Evolutionary conservation across 2,888 invertebrate genomes (phyloP), one percentile per base, ranked within the genome.

Genomic region (Drymonia ruficornis): DNA sequence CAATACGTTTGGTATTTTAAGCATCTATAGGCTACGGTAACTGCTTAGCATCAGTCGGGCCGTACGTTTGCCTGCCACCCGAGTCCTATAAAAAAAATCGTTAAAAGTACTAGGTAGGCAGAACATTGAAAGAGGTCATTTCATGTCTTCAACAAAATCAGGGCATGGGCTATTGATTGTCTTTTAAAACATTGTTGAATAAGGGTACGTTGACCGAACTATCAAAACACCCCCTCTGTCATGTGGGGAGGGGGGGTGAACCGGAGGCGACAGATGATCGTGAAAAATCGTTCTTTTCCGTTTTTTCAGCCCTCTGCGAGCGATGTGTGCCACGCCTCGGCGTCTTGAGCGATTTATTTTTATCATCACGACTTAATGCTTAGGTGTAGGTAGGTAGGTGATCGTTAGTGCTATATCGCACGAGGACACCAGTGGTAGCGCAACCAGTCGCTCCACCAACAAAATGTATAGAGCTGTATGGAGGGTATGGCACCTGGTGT

Each of bases 231-330:
- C 40, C 34, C 49, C 43, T 46, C 49, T 19, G 23, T 28, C 51
- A 6, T 40, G 23, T 50, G 46, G 19, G 61, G 51, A 55, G 23
- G 51, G 46, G 19, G 61, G 51, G 56, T 58, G 52, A 54, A 46
- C 44, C 56, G 53, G 53, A 50, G 52, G 15, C n/a, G 45, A 28
- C 45, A 45, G 28, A 59, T 67, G 70, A 74, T 75, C 57, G 67
- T 72, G 73, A 74, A 74, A 74, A 76, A 76, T 74, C 57, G 72
- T 62, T 62, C 13, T 50, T 53, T 60, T 52, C 58, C 58, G 59
- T 62, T 72, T 71, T 62, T 61, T 49, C 46, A 29, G 34, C 36
- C 40, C 50, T 29, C 63, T 60, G 56, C 63, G 50, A n/a, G 47
- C 55, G 65, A 66, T 60, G 61, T 66, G 61, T 56, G 63, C 49